phyloP scores from a whole-genome alignment of 2,113 vertebrate species.

The Eleginops maclovinus region DNA sequence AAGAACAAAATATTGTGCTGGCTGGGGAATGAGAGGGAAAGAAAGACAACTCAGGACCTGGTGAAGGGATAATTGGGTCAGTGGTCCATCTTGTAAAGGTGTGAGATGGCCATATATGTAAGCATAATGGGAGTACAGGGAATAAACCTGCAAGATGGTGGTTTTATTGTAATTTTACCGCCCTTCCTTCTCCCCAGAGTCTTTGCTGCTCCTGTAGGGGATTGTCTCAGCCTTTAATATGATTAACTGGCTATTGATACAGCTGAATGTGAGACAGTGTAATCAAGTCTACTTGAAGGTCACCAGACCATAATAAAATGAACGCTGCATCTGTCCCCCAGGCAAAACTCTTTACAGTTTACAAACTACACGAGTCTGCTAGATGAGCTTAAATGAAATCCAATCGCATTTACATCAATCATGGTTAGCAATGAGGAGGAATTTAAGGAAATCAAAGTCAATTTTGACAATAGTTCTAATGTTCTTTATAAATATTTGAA shows the following conservation, averaged over 20 bases:
- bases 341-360: neutral
- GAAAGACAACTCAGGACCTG: neutral
- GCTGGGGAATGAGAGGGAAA: neutral
- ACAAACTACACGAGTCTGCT: neutral
- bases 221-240: neutral
- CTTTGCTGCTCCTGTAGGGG: slow-evolving; percentile 43
- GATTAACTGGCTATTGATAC: slow-evolving; percentile 32
- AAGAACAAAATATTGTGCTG: neutral
- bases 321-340: neutral
- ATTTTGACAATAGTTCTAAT: neutral
- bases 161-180: neutral
- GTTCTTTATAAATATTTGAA: neutral
- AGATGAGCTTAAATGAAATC: neutral
- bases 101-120: neutral
- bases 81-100: neutral
- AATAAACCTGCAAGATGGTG: neutral
- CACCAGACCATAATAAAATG: slow-evolving; percentile 3
- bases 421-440: neutral
- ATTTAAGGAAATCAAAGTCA: neutral
- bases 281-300: slow-evolving; percentile 20
- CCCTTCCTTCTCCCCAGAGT: neutral
- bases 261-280: slow-evolving; percentile 4
- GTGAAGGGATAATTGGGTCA: neutral
- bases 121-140: neutral
- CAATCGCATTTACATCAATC: neutral